Base-by-base conservation (phyloP, 2,888 invertebrate genomes). In the Conus canariensis region DNA sequence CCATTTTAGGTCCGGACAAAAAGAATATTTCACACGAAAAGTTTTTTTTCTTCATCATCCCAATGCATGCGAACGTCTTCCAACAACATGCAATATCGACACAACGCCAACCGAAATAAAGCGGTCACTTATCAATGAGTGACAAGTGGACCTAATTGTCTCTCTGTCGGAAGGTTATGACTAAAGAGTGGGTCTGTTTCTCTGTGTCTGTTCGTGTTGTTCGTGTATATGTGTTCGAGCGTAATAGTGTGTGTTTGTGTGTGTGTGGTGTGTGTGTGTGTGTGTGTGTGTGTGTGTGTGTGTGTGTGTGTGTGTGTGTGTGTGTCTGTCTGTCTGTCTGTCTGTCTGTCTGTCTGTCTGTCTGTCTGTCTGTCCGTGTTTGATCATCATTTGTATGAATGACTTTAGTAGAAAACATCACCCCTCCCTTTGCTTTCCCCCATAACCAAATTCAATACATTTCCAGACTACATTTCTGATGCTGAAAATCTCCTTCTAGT, bases 41-140 rank as follows among this genome's bases (percentile, higher is more conserved):
- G 16, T 64, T 64, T 64, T 64, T 64, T 64, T 10, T 7, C 16
- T 7, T 64, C 64, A 64, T 64, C 16, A 10, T 64, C 64, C 1
- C 7, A 64, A 0, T 14, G 16, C 2, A 16, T 16, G 16, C 64
- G 64, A 64, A 64, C 10, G 16, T 14, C 64, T 16, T 64, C 16
- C 12, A 1, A 64, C 64, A 16, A 10, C 10, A 64, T 64, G 16
- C 64, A 64, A 16, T 64, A 64, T 64, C 12, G 64, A 64, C 64
- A 64, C 64, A 64, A 64, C 64, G 64, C 64, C 64, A 64, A 5
- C 64, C 22, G 74, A 74, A 74, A 74, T 10, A 74, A 74, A n/a
- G 74, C 74, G 74, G 74, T 74, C n/a, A 74, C 74, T 74, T 74
- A 74, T 74, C 74, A 74, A 74, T 74, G 74, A 74, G 74, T 74